phyloP scores from a whole-genome alignment of 2,113 vertebrate genomes.

The Brienomyrus brachyistius region DNA sequence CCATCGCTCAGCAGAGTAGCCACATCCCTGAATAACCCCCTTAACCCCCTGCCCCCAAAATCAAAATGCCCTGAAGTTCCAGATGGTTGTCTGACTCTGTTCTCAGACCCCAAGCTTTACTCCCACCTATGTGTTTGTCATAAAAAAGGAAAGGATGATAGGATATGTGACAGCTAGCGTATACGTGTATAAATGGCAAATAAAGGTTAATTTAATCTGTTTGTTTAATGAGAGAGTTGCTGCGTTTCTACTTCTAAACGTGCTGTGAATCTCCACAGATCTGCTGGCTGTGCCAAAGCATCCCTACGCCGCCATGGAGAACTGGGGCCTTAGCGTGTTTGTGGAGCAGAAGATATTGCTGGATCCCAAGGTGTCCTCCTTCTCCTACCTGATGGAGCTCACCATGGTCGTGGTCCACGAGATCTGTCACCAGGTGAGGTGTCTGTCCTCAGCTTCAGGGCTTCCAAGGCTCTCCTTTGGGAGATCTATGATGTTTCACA shows the following conservation, averaged over 20 bases:
- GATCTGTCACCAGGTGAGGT: slow-evolving; percentile 77
- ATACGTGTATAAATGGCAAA: neutral
- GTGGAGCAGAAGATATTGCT: slow-evolving; percentile 83
- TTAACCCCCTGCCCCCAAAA: neutral
- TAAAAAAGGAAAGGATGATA: neutral
- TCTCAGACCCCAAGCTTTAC: neutral
- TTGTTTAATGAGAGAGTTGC: neutral
- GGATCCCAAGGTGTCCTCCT: slow-evolving; percentile 78
- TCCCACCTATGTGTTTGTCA: neutral
- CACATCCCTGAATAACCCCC: neutral
- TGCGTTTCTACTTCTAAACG: neutral
- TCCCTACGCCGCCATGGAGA: slow-evolving; percentile 85
- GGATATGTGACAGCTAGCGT: neutral
- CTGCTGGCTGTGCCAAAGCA: slow-evolving; percentile 84
- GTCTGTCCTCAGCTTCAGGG: neutral
- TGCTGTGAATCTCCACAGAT: slow-evolving; percentile 58
- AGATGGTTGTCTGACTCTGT: neutral
- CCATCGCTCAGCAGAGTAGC: neutral
- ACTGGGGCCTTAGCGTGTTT: slow-evolving; percentile 84
- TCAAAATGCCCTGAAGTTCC: neutral
- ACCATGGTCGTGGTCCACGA: slow-evolving; percentile 84
- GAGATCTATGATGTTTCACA: neutral
- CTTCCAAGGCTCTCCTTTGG: neutral
- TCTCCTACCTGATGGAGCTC: slow-evolving; percentile 81
- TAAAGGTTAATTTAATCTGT: neutral